phyloP scores from a whole-genome alignment of 2,113 vertebrate genomes.

The Rhabdomys dilectus region DNA sequence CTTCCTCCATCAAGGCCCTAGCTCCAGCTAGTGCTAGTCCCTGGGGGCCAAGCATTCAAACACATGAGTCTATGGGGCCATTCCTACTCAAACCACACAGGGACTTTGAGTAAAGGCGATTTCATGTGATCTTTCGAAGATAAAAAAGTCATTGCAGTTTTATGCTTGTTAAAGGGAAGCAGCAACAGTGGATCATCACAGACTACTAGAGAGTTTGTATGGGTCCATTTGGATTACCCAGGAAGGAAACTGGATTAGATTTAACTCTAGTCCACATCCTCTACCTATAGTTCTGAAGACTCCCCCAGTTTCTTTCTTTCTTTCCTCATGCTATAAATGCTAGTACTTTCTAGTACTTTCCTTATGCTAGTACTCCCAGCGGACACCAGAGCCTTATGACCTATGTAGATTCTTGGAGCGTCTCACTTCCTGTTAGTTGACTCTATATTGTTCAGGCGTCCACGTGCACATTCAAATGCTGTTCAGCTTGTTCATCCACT shows the following conservation, averaged over 20 bases:
- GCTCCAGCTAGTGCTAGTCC: no score
- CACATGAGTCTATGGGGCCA: no score
- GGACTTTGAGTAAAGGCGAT: not conserved
- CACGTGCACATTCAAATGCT: not conserved
- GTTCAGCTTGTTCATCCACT: not conserved
- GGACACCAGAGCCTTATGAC: not conserved
- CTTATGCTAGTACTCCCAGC: not conserved
- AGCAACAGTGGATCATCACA: not conserved
- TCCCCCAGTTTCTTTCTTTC: rapidly evolving
- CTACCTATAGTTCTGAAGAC: not conserved
- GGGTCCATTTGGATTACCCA: not conserved
- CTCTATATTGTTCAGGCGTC: not conserved
- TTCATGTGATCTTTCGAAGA: not conserved
- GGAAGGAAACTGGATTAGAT: not conserved
- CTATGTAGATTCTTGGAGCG: not conserved
- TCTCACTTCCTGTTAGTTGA: not conserved
- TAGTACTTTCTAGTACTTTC: no score
- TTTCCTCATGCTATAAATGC: rapidly evolving
- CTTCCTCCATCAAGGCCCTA: no score
- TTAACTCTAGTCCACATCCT: not conserved
- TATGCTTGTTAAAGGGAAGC: not conserved
- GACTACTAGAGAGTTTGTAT: not conserved
- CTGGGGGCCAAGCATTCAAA: no score
- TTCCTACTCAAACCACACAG: no score
- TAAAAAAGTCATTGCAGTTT: not conserved